These are phyloP conservation scores for Temnothorax rugatulus DNA, from an alignment of 2,888 invertebrate species.

Conservation along the genomic window DNA sequence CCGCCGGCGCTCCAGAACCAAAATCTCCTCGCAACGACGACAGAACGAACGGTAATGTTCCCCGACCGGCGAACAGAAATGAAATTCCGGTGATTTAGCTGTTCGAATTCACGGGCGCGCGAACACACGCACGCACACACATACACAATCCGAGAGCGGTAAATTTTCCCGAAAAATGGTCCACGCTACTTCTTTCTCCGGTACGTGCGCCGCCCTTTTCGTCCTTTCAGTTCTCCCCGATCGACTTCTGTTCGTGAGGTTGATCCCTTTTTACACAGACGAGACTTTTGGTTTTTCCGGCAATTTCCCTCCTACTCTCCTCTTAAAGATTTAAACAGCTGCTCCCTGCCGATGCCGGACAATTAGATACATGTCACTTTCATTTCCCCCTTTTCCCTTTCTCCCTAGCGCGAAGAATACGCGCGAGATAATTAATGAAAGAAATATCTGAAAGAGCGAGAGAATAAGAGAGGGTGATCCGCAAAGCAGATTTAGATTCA, in stretches of 20 bases:
- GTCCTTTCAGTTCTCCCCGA: constrained; percentile 41
- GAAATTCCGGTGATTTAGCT: constrained; percentile 83
- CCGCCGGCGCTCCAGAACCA: constrained; percentile 36
- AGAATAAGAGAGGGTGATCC: not conserved
- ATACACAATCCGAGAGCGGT: constrained; percentile 70
- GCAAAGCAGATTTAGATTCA: constrained; percentile 65
- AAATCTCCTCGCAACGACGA: constrained; percentile 71
- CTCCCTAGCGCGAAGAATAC: not conserved
- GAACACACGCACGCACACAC: not conserved
- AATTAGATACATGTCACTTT: constrained; percentile 32
- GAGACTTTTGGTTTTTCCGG: constrained; percentile 58
- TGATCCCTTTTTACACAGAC: constrained; percentile 62
- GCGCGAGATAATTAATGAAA: constrained; percentile 62
- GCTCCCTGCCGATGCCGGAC: not conserved
- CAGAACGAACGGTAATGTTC: constrained; percentile 80
- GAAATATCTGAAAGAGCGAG: not conserved
- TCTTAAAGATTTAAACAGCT: constrained; percentile 1
- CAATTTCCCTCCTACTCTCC: not conserved
- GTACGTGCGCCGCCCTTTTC: constrained; percentile 61
- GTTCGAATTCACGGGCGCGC: constrained; percentile 76
- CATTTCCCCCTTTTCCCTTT: not conserved
- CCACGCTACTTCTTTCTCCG: constrained; percentile 58
- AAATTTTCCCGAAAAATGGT: constrained; percentile 80
- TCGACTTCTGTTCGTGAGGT: constrained; percentile 54
- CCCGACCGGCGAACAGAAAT: constrained; percentile 80